These are phyloP conservation scores for Echinometra lucunter DNA, from an alignment of 53 echinoderm and acorn worm species.

Conservation along the genomic window DNA sequence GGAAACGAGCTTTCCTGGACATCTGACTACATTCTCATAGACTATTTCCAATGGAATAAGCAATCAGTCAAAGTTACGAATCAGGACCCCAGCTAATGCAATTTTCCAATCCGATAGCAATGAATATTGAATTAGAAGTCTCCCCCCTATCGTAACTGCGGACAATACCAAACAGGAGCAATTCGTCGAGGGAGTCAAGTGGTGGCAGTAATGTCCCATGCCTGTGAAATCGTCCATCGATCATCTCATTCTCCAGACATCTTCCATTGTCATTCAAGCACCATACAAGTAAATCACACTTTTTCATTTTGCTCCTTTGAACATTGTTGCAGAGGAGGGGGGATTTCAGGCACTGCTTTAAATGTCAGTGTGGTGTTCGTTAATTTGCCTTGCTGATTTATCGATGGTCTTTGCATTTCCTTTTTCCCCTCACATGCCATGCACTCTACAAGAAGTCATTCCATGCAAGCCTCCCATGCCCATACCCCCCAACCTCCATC, in stretches of 20 bases:
- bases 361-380: constrained; percentile 39
- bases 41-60: background rate
- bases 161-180: background rate
- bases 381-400: constrained; percentile 28
- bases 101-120: constrained; percentile 39
- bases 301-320: background rate
- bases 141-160: background rate
- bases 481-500: background rate
- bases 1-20: background rate
- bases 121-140: constrained; percentile 52
- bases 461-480: background rate
- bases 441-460: constrained; percentile 11
- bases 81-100: background rate
- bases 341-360: constrained; percentile 15
- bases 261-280: background rate
- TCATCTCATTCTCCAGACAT: background rate
- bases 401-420: background rate
- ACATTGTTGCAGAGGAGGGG: background rate
- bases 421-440: background rate
- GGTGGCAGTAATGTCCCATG: background rate
- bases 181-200: background rate
- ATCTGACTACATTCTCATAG: background rate
- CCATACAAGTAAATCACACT: constrained; percentile 33
- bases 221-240: background rate
- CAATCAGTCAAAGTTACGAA: constrained; percentile 51